Evolutionary conservation across 2,888 invertebrate species (phyloP).

Genomic region (Nemurella pictetii): DNA sequence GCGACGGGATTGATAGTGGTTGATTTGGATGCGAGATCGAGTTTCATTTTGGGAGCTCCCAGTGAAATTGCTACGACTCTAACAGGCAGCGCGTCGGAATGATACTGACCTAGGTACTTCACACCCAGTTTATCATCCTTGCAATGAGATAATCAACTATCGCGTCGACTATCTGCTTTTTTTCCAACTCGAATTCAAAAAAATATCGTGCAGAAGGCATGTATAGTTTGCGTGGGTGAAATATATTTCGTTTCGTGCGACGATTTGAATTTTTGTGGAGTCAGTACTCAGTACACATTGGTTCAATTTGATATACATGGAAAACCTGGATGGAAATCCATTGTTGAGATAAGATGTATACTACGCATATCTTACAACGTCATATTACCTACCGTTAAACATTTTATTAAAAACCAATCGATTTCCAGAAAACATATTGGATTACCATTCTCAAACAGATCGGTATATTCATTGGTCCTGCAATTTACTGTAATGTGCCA

Average conservation of each 20-base stretch:
- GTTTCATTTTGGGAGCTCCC: slow-evolving; percentile 13
- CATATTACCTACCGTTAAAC: background rate
- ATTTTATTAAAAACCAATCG: background rate
- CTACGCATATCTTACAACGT: background rate
- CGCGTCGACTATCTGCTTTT: background rate
- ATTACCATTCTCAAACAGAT: background rate
- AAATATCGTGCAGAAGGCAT: background rate
- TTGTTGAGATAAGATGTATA: background rate
- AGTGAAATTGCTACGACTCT: background rate
- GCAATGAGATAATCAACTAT: background rate
- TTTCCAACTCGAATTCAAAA: background rate
- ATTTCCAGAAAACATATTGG: background rate
- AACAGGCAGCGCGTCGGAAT: background rate
- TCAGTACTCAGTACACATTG: background rate
- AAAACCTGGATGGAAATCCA: no score
- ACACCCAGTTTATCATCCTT: background rate
- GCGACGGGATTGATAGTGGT: background rate
- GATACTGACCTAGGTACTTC: background rate
- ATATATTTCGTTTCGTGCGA: background rate
- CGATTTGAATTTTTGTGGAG: background rate
- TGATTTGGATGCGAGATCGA: background rate
- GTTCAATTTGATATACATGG: background rate
- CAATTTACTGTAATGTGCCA: background rate
- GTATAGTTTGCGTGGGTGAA: background rate
- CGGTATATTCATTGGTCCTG: background rate